phyloP scores from a whole-genome alignment of 2,888 invertebrate species.

The Beris morrisii region DNA sequence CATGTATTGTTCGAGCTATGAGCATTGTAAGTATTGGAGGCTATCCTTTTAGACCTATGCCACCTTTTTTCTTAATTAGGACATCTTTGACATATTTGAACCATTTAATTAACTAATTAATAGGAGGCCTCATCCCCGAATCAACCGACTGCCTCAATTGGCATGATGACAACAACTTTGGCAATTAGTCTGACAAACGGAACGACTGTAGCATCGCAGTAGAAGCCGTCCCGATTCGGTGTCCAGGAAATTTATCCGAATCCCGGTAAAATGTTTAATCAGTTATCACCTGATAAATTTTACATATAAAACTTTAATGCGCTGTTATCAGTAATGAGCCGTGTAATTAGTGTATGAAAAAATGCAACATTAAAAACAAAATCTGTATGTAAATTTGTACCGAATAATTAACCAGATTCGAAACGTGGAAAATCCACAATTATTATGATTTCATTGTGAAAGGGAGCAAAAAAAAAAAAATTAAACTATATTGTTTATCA shows the following conservation, averaged over 20 bases:
- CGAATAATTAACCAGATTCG: no score
- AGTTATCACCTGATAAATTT: constrained; percentile 22
- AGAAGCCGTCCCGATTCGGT: background rate
- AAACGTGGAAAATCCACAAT: no score
- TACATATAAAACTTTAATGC: constrained; percentile 18
- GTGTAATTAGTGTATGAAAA: constrained; percentile 2
- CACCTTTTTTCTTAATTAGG: constrained; percentile 5
- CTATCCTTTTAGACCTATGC: background rate
- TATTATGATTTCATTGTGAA: constrained; percentile 4
- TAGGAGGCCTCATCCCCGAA: constrained; percentile 41
- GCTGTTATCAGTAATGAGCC: constrained; percentile 18
- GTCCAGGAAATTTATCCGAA: background rate
- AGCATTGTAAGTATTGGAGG: constrained; percentile 53
- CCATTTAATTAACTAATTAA: constrained; percentile 7
- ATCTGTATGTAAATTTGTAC: no score
- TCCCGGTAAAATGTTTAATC: constrained; percentile 6
- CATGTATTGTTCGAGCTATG: constrained; percentile 54
- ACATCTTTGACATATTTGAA: background rate
- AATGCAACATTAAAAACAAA: no score
- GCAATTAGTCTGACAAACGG: constrained; percentile 50
- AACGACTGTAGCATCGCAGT: constrained; percentile 38
- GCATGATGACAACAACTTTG: constrained; percentile 51
- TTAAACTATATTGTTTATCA: background rate
- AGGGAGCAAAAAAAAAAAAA: constrained; percentile 15
- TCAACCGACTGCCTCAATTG: constrained; percentile 40